Evolutionary conservation across 2,888 invertebrate species (phyloP), one percentile per base, ranked within the genome.

Genomic region (Anthrax anthrax): DNA sequence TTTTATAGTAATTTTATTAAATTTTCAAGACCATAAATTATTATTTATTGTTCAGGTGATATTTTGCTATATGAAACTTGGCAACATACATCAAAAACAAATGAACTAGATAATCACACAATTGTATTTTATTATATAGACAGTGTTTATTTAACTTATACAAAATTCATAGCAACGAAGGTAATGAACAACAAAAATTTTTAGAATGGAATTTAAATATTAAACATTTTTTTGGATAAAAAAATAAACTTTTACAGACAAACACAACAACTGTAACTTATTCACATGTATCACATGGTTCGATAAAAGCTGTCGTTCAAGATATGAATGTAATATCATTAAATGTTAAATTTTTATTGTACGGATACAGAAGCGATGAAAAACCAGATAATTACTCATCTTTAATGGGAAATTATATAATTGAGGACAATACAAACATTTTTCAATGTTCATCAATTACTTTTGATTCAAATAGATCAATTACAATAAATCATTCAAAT

Each of bases 51-150:
- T 14, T 2, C 16, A 48, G 47, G 27, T 34, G 47, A 48, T 27
- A 38, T n/a, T 9, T 36, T 48, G 12, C 12, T 48, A 3, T 44
- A 42, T 18, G 57, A 60, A 46, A 56, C 55, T 4, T 58, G 55
- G 51, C 58, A 61, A 46, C 56, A 62, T 5, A 58, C 62, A 0
- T 18, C 51, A 5, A 50, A 42, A 5, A 47, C 56, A 8, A 32
- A 48, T 12, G 44, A 0, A 47, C 47, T n/a, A 13, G 34, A 39
- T 18, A 60, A 58, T 46, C 61, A 58, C 29, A 55, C 58, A 0
- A 52, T 65, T 4, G 44, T 47, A 3, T 65, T 65, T 49, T 61
- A 64, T 50, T 64, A 59, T 32, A 57, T 64, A 4, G 64, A 64
- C 47, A 60, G 54, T 43, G 50, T 53, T 46, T 61, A 47, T 37